Conservation (phyloP, 1,140 invertebrate species). For the Drosophila lowei region DNA sequence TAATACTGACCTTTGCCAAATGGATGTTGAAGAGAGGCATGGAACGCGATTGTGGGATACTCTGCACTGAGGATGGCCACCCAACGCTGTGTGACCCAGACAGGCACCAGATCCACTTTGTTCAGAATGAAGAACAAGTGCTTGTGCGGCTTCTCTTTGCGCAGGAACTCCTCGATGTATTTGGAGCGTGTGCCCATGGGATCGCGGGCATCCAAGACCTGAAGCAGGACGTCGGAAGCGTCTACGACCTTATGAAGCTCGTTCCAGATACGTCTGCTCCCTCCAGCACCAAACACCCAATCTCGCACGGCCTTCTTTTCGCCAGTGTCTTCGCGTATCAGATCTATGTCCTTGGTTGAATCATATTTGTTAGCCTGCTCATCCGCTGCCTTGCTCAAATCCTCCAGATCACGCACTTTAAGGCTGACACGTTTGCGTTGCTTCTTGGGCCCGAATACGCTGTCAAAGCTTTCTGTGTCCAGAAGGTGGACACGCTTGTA, state of each 20-base stretch:
- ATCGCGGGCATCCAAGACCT: slow-evolving; percentile 97
- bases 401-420: slow-evolving; percentile 88
- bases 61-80: slow-evolving; percentile 95
- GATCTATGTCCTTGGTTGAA: slow-evolving; percentile 90
- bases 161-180: slow-evolving; percentile 95
- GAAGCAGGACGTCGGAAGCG: slow-evolving; percentile 98
- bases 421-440: slow-evolving; percentile 95
- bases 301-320: slow-evolving; percentile 89
- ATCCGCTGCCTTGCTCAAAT: slow-evolving; percentile 88
- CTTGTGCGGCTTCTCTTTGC: slow-evolving; percentile 96
- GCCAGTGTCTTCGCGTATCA: slow-evolving; percentile 92
- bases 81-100: slow-evolving; percentile 99
- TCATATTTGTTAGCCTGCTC: slow-evolving; percentile 91
- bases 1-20: slow-evolving; percentile 94
- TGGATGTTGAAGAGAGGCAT: slow-evolving; percentile 98
- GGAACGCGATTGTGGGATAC: slow-evolving; percentile 99
- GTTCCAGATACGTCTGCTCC: slow-evolving; percentile 99
- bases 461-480: slow-evolving; percentile 97
- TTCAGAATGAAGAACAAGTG: slow-evolving; percentile 97
- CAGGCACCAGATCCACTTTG: slow-evolving; percentile 97
- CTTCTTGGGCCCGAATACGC: slow-evolving; percentile 97
- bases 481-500: slow-evolving; percentile 95
- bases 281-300: slow-evolving; percentile 96
- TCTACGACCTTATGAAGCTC: slow-evolving; percentile 99
- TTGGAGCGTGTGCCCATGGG: slow-evolving; percentile 97